Base-by-base conservation (phyloP, 2,797 vertebrate species). In the Characodon lateralis region DNA sequence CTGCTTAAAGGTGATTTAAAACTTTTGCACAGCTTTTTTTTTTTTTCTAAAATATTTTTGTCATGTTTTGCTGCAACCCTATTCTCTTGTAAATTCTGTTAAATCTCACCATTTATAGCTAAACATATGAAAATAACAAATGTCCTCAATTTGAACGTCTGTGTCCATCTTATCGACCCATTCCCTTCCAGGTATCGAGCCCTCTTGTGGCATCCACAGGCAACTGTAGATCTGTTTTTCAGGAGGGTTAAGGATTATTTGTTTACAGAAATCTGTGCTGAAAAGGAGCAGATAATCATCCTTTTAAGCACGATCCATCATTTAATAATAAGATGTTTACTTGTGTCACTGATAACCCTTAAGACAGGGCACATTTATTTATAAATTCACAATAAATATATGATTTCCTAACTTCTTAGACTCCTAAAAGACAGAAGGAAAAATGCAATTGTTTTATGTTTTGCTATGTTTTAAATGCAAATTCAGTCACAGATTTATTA, bases 201-300 rank as follows among this genome's bases (percentile, higher is more conserved):
- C 93, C 90, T 81, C 94, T 77, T 84, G 91, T 95, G 94, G 93
- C 74, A 31, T 9, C 48, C 43, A 43, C 0, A 0, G 31, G 87
- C 28, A 83, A 89, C 84, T 91, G 87, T 50, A 22, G 55, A 74
- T 84, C 78, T n/a, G 0, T 76, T 71, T 2, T 53, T 1, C 61
- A 74, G 46, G 56, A 78, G 83, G 82, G 83, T 80, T 75, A 59
- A 75, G 89, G 92, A 94, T 94, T 91, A 93, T 90, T 82, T 89
- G 24, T 92, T 89, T 84, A 84, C 84, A 75, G 82, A 90, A 87
- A 89, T 92, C 88, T 91, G 79, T 74, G 81, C 78, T 41, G 68
- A 24, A 39, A 71, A 76, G 72, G 71, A 85, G 70, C 93, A 94
- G 90, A 93, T 93, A 91, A 89, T 80, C 77, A 61, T 83, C 73